These are phyloP conservation scores for Drosophila pseudoobscura DNA, from an alignment of 1,140 invertebrate genomes.

Conservation along the genomic window DNA sequence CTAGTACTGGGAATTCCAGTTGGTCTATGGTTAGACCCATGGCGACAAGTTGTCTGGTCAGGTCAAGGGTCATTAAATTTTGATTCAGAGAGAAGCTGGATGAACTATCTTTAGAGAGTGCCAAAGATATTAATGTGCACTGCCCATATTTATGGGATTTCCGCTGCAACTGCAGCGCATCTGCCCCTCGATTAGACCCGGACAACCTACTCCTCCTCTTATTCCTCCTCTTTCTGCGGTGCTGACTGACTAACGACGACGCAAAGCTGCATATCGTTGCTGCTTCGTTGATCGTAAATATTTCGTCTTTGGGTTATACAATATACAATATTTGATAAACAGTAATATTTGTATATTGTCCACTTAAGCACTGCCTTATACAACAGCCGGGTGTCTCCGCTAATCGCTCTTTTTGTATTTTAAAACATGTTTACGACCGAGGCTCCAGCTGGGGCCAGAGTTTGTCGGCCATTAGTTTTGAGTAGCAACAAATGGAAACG, in stretches of 20 bases:
- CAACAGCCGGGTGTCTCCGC: constrained; percentile 35
- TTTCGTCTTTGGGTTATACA: constrained; percentile 60
- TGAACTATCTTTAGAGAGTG: constrained; percentile 31
- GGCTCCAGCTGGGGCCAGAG: constrained; percentile 18
- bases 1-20: constrained; percentile 54
- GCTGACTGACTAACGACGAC: constrained; percentile 67
- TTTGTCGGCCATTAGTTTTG: constrained; percentile 59
- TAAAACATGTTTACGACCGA: constrained; percentile 63
- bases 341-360: constrained; percentile 37
- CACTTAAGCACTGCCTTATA: constrained; percentile 29
- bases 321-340: constrained; percentile 68
- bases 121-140: constrained; percentile 47
- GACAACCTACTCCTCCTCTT: not conserved
- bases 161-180: constrained; percentile 18
- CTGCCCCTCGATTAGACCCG: constrained; percentile 22
- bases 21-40: not conserved
- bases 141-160: constrained; percentile 16
- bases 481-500: constrained; percentile 64
- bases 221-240: not conserved
- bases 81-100: not conserved
- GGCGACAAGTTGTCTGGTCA: constrained; percentile 60
- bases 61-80: not conserved
- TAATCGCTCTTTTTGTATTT: constrained; percentile 54
- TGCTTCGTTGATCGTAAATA: constrained; percentile 53
- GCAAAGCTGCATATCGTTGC: not conserved